A percentile compares a stretch with the other conserved stretches of the same genome.
Conservation (phyloP, 2,113 vertebrate species). For the Hypanus sabinus region DNA sequence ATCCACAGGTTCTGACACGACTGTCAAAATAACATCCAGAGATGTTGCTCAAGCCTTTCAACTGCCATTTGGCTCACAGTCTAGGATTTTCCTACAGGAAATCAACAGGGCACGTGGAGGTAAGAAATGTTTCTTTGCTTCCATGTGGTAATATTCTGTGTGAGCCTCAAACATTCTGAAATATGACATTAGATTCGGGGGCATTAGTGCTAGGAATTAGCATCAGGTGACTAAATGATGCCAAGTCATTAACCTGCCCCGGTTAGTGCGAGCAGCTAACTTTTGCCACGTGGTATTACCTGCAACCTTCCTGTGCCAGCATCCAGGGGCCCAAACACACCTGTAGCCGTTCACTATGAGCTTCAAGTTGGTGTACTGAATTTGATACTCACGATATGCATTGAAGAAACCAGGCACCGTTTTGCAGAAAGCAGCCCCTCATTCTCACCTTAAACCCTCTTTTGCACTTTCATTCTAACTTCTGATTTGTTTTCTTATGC, state of each 20-base stretch:
- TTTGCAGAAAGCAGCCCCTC: no score
- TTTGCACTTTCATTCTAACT: no score
- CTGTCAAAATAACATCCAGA: conserved; percentile 57
- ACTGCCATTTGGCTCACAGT: conserved; percentile 85
- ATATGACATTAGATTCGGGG: not conserved
- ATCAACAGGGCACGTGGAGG: conserved; percentile 67
- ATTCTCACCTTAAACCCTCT: no score
- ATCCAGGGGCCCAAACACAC: no score
- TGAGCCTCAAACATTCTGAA: not conserved
- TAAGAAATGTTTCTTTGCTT: conserved; percentile 44
- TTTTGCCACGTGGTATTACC: no score
- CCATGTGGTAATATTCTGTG: not conserved
- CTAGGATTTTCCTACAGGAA: conserved; percentile 71
- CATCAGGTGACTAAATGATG: not conserved
- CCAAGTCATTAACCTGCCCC: not conserved
- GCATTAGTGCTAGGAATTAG: not conserved
- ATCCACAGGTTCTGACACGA: conserved; percentile 74
- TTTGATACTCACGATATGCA: no score
- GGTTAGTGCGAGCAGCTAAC: not conserved
- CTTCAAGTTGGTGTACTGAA: no score
- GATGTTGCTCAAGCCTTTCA: conserved; percentile 57
- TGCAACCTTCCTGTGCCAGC: no score
- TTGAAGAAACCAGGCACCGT: no score
- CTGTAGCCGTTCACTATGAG: no score
- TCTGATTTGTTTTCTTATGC: no score